Evolutionary conservation across 64 coral and sea anemone genomes (phyloP).

Genomic region (Actinia equina): DNA sequence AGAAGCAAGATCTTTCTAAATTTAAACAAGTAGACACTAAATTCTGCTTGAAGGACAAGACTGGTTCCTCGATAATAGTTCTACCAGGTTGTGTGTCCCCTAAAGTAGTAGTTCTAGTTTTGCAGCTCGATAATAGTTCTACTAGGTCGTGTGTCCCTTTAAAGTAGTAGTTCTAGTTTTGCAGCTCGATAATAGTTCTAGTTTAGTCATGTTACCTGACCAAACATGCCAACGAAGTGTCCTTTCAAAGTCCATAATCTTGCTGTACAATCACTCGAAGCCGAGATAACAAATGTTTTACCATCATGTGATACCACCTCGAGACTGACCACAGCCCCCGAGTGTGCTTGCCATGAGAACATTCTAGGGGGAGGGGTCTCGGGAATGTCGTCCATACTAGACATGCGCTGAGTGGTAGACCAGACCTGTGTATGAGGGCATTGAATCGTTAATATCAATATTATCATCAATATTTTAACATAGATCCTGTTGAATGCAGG

Average conservation of each 20-base stretch:
- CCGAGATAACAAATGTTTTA: constrained; percentile 62
- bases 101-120: background rate
- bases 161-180: background rate
- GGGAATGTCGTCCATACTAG: constrained; percentile 36
- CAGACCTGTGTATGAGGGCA: constrained; percentile 47
- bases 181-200: background rate
- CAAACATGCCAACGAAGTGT: constrained; percentile 89
- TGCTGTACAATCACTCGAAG: constrained; percentile 84
- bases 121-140: background rate
- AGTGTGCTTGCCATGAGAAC: constrained; percentile 72
- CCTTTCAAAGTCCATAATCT: constrained; percentile 78
- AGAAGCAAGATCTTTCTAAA: too few relatives aligned
- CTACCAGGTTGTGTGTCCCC: constrained; percentile 7
- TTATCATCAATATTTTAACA: too few relatives aligned
- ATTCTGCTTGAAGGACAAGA: too few relatives aligned
- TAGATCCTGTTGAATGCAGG: too few relatives aligned
- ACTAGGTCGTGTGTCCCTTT: constrained; percentile 16
- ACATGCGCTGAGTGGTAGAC: constrained; percentile 68
- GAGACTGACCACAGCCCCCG: constrained; percentile 60
- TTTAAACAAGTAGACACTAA: too few relatives aligned
- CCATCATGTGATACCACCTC: constrained; percentile 55
- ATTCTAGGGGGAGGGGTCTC: constrained; percentile 64
- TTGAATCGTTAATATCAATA: background rate
- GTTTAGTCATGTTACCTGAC: constrained; percentile 54
- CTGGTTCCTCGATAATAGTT: background rate